Evolutionary conservation across 2,113 vertebrate species (phyloP), one percentile per base, ranked within the genome.

Genomic region (Recurvirostra avosetta): DNA sequence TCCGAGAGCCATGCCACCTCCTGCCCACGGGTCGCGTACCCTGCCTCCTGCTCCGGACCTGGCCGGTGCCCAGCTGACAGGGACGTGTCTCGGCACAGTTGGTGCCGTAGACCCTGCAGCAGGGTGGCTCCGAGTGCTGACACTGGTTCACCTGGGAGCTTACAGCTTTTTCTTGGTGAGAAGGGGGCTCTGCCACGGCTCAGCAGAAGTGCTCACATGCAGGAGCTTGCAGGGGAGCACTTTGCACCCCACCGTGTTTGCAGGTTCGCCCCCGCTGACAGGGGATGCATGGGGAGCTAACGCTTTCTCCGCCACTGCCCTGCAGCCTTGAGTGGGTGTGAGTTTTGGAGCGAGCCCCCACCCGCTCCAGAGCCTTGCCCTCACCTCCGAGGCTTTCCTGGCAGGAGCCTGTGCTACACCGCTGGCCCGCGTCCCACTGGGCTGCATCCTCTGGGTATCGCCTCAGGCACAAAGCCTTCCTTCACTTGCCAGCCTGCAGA

Each of bases 231-330:
- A 22, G 75, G 41, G 53, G 15, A 43, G 38, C 11, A 2, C 15
- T 38, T 20, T 22, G 43, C 65, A 19, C 34, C 7, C 1, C 8
- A 0, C 43, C 2, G 2, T 13, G 3, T 26, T 27, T 29, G 52
- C 8, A 3, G 67, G 10, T 15, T 12, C 8, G 2, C 52, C 49
- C 6, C 0, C 0, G 0, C 34, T 36, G 12, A 4, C 30, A 27
- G 22, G 38, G 36, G 40, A 14, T 16, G n/a, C 59, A 2, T 9
- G 1, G 38, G 38, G 22, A 45, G 13, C 10, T 8, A 3, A 6
- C 2, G 0, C 32, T 56, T 22, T 59, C 59, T 58, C 72, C 23
- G 3, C 25, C 1, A 3, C 30, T 2, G 2, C n/a, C n/a, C 43
- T 27, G 41, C 68, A 38, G 23, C 49, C 22, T 29, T 3, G 41